These are phyloP conservation scores for Coregonus ussuriensis DNA, from an alignment of 2,797 vertebrate genomes.

Conservation along the genomic window DNA sequence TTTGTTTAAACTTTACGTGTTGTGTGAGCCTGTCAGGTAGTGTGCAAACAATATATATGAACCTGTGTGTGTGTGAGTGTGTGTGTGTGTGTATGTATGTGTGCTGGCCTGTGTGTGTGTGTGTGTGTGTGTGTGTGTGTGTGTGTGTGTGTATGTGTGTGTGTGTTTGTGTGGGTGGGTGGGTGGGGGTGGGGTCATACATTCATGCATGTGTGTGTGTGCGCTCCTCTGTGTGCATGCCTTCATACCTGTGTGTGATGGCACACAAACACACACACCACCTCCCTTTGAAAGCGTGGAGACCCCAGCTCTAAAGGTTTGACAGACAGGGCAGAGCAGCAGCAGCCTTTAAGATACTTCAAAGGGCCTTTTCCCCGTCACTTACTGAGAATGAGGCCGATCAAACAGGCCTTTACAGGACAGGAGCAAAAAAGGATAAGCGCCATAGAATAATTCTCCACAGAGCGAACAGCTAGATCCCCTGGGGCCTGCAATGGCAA, in stretches of 20 bases:
- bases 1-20: background rate
- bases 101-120: background rate
- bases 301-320: background rate
- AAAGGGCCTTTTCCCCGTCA: constrained; percentile 7
- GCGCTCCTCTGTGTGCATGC: background rate
- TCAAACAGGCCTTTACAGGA: constrained; percentile 9
- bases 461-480: background rate
- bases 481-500: background rate
- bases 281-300: background rate
- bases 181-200: too few species aligned
- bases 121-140: background rate
- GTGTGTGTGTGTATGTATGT: too few species aligned
- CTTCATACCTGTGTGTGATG: background rate
- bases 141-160: background rate
- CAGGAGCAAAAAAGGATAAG: background rate
- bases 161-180: background rate
- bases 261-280: background rate
- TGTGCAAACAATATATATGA: background rate
- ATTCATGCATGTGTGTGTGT: background rate
- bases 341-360: constrained; percentile 4
- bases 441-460: constrained; percentile 11
- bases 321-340: background rate
- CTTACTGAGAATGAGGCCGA: constrained; percentile 9
- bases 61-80: too few species aligned
- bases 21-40: background rate